A percentile compares a stretch with the other conserved stretches of the same genome.
Evolutionary conservation across 2,797 vertebrate species (phyloP).

Genomic region (Pyrocephalus nanus): DNA sequence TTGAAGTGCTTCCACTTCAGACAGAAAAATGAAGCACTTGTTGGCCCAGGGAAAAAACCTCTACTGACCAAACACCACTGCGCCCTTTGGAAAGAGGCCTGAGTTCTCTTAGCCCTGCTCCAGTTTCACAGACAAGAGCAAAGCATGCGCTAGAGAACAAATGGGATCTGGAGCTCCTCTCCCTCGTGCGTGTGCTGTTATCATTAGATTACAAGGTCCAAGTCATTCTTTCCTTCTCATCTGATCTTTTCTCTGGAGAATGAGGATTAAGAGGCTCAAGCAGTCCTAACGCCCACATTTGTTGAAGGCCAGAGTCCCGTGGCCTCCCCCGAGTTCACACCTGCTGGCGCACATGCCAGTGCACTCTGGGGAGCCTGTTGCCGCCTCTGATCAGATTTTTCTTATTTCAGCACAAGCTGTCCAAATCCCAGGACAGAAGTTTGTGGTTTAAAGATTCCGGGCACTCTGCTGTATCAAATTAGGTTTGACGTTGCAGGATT

Average conservation of each 20-base stretch:
- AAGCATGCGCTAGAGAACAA: background rate
- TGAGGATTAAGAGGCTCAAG: background rate
- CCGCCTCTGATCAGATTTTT: background rate
- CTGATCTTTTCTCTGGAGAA: background rate
- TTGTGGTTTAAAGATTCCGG: background rate
- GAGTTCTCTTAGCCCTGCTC: background rate
- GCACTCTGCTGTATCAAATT: background rate
- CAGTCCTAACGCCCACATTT: rapidly evolving
- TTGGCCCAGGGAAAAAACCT: background rate
- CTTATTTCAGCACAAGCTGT: background rate
- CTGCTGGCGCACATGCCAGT: background rate
- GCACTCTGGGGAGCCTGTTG: background rate
- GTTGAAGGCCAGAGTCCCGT: background rate
- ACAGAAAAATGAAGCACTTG: background rate
- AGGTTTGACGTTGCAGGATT: background rate
- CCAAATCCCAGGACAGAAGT: background rate
- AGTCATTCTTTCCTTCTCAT: conserved; percentile 17
- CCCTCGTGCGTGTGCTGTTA: background rate
- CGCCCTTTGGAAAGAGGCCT: background rate
- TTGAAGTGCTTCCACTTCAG: background rate
- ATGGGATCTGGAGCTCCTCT: background rate
- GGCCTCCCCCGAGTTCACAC: background rate
- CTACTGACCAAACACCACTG: background rate
- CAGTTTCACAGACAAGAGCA: background rate
- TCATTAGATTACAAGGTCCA: background rate